Evolutionary conservation across 2,888 invertebrate genomes (phyloP), one percentile per base, ranked within the genome.

Genomic region (Taenaris catops): DNA sequence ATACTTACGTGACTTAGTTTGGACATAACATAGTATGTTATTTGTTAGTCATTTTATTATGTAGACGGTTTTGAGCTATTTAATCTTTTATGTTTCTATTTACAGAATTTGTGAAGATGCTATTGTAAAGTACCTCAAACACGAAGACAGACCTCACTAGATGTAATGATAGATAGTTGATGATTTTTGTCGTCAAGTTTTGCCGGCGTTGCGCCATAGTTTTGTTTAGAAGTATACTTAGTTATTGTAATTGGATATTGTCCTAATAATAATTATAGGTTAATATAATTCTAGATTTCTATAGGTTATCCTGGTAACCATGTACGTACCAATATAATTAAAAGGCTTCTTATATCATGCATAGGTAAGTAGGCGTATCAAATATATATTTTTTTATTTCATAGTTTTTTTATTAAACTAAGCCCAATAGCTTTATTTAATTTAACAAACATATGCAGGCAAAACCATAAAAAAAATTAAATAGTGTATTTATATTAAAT

Each of bases 81-180:
- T n/a, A n/a, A n/a, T n/a, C n/a, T n/a, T n/a, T n/a, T n/a, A n/a
- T n/a, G n/a, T n/a, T n/a, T n/a, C n/a, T n/a, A 44, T 43, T 60
- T 55, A 32, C 87, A 90, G 89, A 90, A 60, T 90, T 90, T 58
- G 89, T 89, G 48, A 88, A 89, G 64, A 83, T 89, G 76, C 67
- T 90, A 59, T 64, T 89, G 69, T 89, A 87, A 81, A 46, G 53
- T 59, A 60, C 56, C 50, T 60, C 55, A 50, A 45, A 43, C 54
- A 52, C 42, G 41, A 61, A 46, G 46, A 48, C 51, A 64, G 68
- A 74, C 71, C 73, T 79, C 74, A 74, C 55, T 76, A 76, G 70
- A 51, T 67, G 38, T 72, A 68, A 62, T 53, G 44, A 49, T 63
- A 61, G 48, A 34, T 42, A 43, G 46, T 31, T 33, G 38, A 37